phyloP scores from a whole-genome alignment of 2,888 invertebrate genomes.

The Drosophila algonquin region DNA sequence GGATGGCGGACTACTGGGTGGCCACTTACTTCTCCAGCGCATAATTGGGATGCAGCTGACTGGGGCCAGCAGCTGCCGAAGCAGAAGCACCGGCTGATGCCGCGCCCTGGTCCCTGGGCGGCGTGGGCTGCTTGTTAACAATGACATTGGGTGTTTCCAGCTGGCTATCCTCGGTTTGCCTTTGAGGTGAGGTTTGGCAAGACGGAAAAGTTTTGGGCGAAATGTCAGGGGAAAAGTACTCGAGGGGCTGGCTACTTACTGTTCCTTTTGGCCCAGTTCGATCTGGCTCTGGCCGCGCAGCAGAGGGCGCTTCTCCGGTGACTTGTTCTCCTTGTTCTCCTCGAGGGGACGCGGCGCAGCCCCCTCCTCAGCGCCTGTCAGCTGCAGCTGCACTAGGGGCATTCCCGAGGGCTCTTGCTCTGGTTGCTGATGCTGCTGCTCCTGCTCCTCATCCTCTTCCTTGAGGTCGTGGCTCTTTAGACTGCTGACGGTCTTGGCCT shows the following conservation, averaged over 20 bases:
- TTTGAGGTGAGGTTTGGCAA: conserved; percentile 15
- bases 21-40: conserved; percentile 82
- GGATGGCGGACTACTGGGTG: conserved; percentile 20
- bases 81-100: conserved; percentile 19
- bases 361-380: conserved; percentile 57
- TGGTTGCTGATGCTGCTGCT: conserved; percentile 36
- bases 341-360: conserved; percentile 58
- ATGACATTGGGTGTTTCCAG: conserved; percentile 67
- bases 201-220: conserved; percentile 24
- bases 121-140: conserved; percentile 79
- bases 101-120: conserved; percentile 61
- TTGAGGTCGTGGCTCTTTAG: conserved; percentile 76
- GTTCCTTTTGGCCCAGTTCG: conserved; percentile 79
- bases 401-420: conserved; percentile 20
- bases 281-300: conserved; percentile 82
- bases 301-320: conserved; percentile 68
- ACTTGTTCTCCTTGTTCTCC: conserved; percentile 81
- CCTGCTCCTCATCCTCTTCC: conserved; percentile 77
- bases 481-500: conserved; percentile 59
- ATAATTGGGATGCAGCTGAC: conserved; percentile 70
- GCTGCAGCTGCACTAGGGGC: conserved; percentile 51
- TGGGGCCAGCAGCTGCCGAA: conserved; percentile 33
- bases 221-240: conserved; percentile 20
- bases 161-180: conserved; percentile 54
- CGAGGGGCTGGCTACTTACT: conserved; percentile 77